Base-by-base conservation (phyloP, 2,888 invertebrate genomes). In the Parnassius apollo region DNA sequence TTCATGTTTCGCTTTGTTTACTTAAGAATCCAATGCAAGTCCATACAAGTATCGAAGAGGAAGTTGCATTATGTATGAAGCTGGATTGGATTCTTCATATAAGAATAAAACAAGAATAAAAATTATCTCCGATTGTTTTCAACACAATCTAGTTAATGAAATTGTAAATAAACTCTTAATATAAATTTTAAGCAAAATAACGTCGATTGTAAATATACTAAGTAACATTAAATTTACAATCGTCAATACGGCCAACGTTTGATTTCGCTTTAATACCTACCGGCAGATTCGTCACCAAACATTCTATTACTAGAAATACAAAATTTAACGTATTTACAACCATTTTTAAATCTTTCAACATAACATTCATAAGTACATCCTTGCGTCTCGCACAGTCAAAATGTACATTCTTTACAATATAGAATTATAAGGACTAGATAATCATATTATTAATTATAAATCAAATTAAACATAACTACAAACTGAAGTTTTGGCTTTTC, bases 311-410 rank as follows among this genome's bases (percentile, higher is more conserved):
- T 91, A 91, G 86, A 86, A 91, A 91, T 91, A 91, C 90, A 91
- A 91, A 91, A 91, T 90, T 91, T 91, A 91, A 91, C 91, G 91
- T 91, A 91, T 91, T 89, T 91, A 91, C 91, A 91, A 89, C 87
- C 90, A 84, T 89, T 88, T 85, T 86, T 84, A 82, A 82, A 70
- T 81, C 80, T 80, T 85, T 85, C 80, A 90, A 90, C 83, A 81
- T 81, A 91, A 85, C 85, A 83, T 83, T 87, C 86, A 90, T 90
- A 91, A 91, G 89, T 91, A 91, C 90, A 90, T 82, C 73, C 84
- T 88, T 84, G 86, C 86, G 77, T 85, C 82, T 68, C 83, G 86
- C 81, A 78, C 86, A 85, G 85, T 86, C 86, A 82, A 85, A 85
- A 88, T 88, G 90, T 90, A 90, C 89, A 91, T 81, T 78, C 80